These are phyloP conservation scores for Apocheima hispidaria DNA, from an alignment of 2,888 invertebrate genomes.

Conservation along the genomic window DNA sequence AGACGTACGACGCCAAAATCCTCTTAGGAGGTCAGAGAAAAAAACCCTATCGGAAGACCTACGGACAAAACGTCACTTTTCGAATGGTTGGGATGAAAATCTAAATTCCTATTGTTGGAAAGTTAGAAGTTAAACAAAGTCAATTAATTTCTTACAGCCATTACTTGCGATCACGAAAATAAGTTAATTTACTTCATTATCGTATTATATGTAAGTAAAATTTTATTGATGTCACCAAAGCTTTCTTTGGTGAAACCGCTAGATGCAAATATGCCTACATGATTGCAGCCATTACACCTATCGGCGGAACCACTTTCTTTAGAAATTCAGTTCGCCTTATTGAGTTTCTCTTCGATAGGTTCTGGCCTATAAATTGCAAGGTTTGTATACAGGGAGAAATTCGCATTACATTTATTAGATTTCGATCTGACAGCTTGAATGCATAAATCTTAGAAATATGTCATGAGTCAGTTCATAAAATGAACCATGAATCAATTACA, in stretches of 20 bases:
- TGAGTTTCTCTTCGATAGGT: slow-evolving; percentile 48
- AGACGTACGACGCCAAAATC: too few relatives aligned
- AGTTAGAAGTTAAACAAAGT: too few relatives aligned
- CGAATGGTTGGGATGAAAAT: too few relatives aligned
- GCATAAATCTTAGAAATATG: not conserved
- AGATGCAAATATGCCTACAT: slow-evolving; percentile 51
- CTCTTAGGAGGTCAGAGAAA: too few relatives aligned
- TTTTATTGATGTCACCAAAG: slow-evolving; percentile 8
- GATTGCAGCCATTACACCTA: slow-evolving; percentile 47
- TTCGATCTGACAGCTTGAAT: slow-evolving; percentile 8
- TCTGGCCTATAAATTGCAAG: slow-evolving; percentile 31
- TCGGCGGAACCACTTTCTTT: slow-evolving; percentile 58
- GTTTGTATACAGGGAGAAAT: slow-evolving; percentile 25
- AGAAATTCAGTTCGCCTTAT: slow-evolving; percentile 58
- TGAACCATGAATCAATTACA: too few relatives aligned
- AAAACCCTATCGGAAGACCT: too few relatives aligned
- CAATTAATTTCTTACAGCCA: too few relatives aligned
- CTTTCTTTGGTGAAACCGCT: slow-evolving; percentile 47
- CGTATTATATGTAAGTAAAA: not conserved
- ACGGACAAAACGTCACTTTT: too few relatives aligned
- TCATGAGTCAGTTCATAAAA: not conserved
- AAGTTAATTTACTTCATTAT: slow-evolving; percentile 1
- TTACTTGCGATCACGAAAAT: too few relatives aligned
- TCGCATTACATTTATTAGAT: slow-evolving; percentile 29
- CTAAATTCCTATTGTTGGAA: too few relatives aligned